A percentile compares a stretch with the other conserved stretches of the same genome.
phyloP scores from a whole-genome alignment of 2,797 vertebrate species.

The Lepilemur ruficaudatus region DNA sequence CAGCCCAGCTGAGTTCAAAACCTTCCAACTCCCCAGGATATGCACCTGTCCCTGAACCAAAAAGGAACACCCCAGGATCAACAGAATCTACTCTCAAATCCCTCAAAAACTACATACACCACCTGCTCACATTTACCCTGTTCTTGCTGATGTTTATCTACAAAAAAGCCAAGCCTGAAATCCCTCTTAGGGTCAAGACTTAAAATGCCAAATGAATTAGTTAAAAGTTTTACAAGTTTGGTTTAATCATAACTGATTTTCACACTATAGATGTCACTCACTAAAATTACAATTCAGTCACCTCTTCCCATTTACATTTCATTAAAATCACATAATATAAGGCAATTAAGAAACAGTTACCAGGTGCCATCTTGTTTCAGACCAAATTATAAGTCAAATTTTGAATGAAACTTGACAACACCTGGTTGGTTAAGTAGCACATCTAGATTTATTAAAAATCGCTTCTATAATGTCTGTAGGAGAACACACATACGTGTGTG shows the following conservation, averaged over 20 bases:
- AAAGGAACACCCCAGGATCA: background rate
- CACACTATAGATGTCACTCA: background rate
- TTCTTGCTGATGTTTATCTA: background rate
- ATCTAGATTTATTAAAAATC: constrained; percentile 41
- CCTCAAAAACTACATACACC: background rate
- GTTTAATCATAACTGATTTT: constrained; percentile 51
- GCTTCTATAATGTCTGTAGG: constrained; percentile 14
- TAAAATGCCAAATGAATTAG: constrained; percentile 31
- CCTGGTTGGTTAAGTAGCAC: constrained; percentile 1
- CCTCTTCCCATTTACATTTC: constrained; percentile 1
- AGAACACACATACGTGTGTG: background rate
- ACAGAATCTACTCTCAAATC: background rate
- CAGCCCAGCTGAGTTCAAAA: constrained; percentile 33
- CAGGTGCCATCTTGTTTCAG: constrained; percentile 42
- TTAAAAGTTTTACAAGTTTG: constrained; percentile 43
- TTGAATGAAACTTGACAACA: constrained; percentile 10
- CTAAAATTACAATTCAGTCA: constrained; percentile 42
- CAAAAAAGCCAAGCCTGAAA: constrained; percentile 4
- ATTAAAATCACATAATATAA: constrained; percentile 32
- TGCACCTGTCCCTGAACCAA: background rate
- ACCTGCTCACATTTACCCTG: background rate
- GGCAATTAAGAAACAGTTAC: constrained; percentile 21
- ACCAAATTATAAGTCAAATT: constrained; percentile 18
- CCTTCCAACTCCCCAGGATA: background rate
- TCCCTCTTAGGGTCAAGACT: background rate